Conservation (phyloP, 1,140 invertebrate genomes). For the Micrasema longulum region DNA sequence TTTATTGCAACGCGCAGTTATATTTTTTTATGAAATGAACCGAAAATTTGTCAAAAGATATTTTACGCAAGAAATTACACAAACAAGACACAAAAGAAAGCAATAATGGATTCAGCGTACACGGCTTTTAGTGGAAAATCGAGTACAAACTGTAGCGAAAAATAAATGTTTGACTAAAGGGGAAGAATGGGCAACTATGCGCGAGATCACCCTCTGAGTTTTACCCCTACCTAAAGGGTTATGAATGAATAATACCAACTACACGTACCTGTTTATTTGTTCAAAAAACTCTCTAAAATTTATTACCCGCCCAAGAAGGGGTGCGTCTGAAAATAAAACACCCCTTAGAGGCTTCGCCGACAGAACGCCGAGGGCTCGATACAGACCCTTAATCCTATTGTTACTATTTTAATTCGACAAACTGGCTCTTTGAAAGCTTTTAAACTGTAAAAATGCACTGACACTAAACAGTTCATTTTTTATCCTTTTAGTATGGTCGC, state of each 20-base stretch:
- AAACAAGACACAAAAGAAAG: background rate
- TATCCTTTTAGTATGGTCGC: constrained; percentile 52
- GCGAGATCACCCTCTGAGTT: constrained; percentile 56
- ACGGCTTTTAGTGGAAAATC: constrained; percentile 13
- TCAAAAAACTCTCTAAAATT: constrained; percentile 55
- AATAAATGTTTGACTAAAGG: constrained; percentile 16
- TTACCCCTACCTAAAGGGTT: constrained; percentile 48
- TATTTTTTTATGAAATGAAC: constrained; percentile 12
- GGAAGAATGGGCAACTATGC: background rate
- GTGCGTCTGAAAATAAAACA: constrained; percentile 52
- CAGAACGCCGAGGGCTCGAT: constrained; percentile 1
- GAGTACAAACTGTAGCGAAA: constrained; percentile 24
- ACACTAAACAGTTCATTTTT: constrained; percentile 51
- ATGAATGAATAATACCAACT: constrained; percentile 55
- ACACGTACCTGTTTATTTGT: constrained; percentile 54
- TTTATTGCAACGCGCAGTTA: too few relatives aligned
- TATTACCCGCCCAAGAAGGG: constrained; percentile 46
- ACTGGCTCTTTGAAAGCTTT: constrained; percentile 54
- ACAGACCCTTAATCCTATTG: constrained; percentile 50
- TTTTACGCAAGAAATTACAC: constrained; percentile 20
- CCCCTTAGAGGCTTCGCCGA: constrained; percentile 41
- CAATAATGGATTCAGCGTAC: constrained; percentile 10
- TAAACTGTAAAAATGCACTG: constrained; percentile 51
- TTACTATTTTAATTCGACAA: constrained; percentile 55
- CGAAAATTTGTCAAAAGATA: constrained; percentile 37